phyloP scores from a whole-genome alignment of 2,888 invertebrate genomes.

The Caenorhabditis japonica region DNA sequence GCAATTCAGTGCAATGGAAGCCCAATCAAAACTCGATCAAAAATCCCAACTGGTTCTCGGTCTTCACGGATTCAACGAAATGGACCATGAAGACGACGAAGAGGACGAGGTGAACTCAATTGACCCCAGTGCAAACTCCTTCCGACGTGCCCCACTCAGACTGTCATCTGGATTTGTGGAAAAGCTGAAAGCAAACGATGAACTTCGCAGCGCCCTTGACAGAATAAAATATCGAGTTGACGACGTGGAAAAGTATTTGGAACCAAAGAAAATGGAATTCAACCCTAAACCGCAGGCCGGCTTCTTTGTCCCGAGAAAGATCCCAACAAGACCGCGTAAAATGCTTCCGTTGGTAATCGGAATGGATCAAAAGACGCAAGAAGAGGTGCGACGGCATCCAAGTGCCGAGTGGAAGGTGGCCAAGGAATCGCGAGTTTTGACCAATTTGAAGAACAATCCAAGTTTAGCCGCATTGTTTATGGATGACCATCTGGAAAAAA shows the following conservation, averaged over 20 bases:
- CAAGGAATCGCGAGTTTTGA: constrained; percentile 44
- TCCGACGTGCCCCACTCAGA: constrained; percentile 52
- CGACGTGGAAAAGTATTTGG: constrained; percentile 65
- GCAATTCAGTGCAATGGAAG: constrained; percentile 40
- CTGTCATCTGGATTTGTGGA: constrained; percentile 55
- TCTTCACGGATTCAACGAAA: constrained; percentile 47
- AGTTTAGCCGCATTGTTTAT: constrained; percentile 68
- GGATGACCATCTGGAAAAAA: constrained; percentile 61
- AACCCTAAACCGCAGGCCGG: constrained; percentile 69
- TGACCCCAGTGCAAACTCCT: constrained; percentile 40
- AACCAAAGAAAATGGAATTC: constrained; percentile 57
- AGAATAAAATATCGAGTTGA: constrained; percentile 52
- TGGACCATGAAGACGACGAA: constrained; percentile 42
- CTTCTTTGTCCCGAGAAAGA: constrained; percentile 63
- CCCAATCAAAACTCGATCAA: constrained; percentile 52
- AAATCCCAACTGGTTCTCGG: constrained; percentile 60
- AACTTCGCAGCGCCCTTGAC: constrained; percentile 47
- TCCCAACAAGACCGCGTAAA: constrained; percentile 68
- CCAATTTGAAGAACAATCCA: constrained; percentile 68
- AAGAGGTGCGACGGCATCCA: constrained; percentile 44
- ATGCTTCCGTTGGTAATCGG: constrained; percentile 73
- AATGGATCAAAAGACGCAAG: constrained; percentile 46
- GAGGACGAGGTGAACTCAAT: constrained; percentile 25
- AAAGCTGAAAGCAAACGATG: constrained; percentile 50
- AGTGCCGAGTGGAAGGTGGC: constrained; percentile 33